These are phyloP conservation scores for Hydrochoerus hydrochaeris DNA, from an alignment of 2,113 vertebrate genomes.

Conservation along the genomic window DNA sequence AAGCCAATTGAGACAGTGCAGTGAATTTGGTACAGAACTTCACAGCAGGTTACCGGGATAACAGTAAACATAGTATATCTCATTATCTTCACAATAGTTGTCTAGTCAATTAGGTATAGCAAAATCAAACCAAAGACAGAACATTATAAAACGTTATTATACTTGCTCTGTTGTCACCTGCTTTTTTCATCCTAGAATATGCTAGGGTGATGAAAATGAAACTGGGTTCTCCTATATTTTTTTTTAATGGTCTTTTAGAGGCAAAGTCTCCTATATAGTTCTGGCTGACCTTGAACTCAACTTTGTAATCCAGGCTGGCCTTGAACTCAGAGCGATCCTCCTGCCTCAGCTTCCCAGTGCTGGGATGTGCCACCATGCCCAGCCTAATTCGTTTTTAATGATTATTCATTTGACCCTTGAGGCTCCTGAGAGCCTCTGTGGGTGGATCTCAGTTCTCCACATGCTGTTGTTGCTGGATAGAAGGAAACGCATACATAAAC, in stretches of 20 bases:
- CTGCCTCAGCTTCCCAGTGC: not conserved
- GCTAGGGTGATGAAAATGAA: not conserved
- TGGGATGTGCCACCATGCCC: not conserved
- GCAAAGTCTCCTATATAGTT: not conserved
- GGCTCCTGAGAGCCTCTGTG: not conserved
- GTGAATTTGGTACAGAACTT: too few relatives aligned
- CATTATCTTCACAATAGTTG: too few relatives aligned
- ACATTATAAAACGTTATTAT: too few relatives aligned
- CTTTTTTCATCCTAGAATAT: not conserved
- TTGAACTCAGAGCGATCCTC: not conserved
- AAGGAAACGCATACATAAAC: not conserved
- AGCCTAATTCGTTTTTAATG: slow-evolving; percentile 27
- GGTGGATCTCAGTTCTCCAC: not conserved
- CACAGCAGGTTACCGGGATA: too few relatives aligned
- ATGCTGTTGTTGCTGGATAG: not conserved
- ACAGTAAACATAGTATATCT: too few relatives aligned
- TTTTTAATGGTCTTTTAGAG: not conserved
- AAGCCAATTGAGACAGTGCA: too few relatives aligned
- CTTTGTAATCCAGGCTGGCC: too few relatives aligned
- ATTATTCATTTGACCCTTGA: slow-evolving; percentile 26
- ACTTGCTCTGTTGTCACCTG: not conserved
- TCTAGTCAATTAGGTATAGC: too few relatives aligned
- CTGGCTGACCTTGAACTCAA: not conserved
- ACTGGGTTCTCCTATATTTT: not conserved
- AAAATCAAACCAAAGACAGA: too few relatives aligned